A percentile compares a stretch with the other conserved stretches of the same genome.
phyloP scores from a whole-genome alignment of 2,888 invertebrate genomes.

The Dasysyrphus albostriatus region DNA sequence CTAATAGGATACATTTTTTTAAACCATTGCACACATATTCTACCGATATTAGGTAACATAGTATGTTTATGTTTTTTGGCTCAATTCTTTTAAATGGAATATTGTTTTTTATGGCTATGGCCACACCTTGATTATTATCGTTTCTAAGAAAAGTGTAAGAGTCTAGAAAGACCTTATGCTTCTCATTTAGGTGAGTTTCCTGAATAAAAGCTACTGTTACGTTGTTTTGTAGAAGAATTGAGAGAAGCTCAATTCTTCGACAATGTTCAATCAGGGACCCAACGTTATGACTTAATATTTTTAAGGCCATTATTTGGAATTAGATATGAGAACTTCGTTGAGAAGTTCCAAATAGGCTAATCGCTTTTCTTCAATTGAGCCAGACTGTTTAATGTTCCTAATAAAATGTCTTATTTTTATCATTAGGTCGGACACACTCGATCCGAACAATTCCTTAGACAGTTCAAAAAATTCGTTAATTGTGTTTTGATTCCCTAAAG shows the following conservation, averaged over 20 bases:
- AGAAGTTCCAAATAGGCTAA: not conserved
- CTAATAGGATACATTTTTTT: not conserved
- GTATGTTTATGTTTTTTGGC: not conserved
- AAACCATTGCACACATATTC: not conserved
- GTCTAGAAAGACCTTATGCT: not conserved
- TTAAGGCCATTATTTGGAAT: not conserved
- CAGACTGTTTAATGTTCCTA: not conserved
- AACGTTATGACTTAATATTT: slow-evolving; percentile 5
- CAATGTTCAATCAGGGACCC: slow-evolving; percentile 1
- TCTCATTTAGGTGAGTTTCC: not conserved
- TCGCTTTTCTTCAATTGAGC: not conserved
- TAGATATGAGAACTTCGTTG: not conserved
- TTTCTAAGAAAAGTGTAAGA: not conserved
- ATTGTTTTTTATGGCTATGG: not conserved
- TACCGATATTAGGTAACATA: not conserved
- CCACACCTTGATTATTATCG: not conserved
- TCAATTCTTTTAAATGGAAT: not conserved
- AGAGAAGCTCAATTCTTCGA: not conserved
- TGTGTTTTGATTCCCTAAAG: not conserved
- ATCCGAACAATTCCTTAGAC: not conserved
- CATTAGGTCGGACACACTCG: not conserved
- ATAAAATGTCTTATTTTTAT: not conserved
- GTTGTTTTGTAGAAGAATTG: not conserved
- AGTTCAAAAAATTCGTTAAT: not conserved
- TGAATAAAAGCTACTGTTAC: not conserved